Conservation (phyloP, 2,113 vertebrate species). For the Gracilinanus agilis region DNA sequence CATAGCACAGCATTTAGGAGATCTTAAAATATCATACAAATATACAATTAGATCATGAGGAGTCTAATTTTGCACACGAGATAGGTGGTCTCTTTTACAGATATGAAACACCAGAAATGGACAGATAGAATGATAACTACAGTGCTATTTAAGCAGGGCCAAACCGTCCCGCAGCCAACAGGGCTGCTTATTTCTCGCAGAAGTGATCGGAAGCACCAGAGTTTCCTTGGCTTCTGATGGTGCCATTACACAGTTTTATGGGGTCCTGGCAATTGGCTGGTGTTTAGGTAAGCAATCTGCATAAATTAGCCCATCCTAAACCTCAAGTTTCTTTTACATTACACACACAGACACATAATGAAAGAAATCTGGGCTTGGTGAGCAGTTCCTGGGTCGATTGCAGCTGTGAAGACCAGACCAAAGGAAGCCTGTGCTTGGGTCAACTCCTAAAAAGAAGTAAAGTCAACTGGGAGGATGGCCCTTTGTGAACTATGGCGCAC, state of each 20-base stretch:
- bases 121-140: slow-evolving; percentile 65
- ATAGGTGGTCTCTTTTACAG: slow-evolving; percentile 69
- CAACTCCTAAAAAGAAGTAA: background rate
- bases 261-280: slow-evolving; percentile 4
- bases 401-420: slow-evolving; percentile 15
- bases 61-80: slow-evolving; percentile 84
- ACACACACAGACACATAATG: slow-evolving; percentile 29
- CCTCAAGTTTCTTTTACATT: slow-evolving; percentile 29
- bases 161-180: slow-evolving; percentile 19
- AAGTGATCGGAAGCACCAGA: slow-evolving; percentile 5
- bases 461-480: slow-evolving; percentile 43
- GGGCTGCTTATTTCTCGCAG: slow-evolving; percentile 11
- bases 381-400: slow-evolving; percentile 37
- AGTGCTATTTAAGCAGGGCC: slow-evolving; percentile 44
- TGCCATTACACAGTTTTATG: background rate
- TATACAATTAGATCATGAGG: slow-evolving; percentile 85
- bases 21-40: slow-evolving; percentile 87
- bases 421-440: slow-evolving; percentile 14
- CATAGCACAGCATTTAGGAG: slow-evolving; percentile 85
- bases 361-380: slow-evolving; percentile 23
- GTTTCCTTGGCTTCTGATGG: slow-evolving; percentile 26
- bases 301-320: background rate
- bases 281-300: background rate
- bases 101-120: slow-evolving; percentile 71
- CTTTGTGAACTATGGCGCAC: slow-evolving; percentile 38